Evolutionary conservation across 2,888 invertebrate species (phyloP).

Genomic region (Alentia gelatinosa): DNA sequence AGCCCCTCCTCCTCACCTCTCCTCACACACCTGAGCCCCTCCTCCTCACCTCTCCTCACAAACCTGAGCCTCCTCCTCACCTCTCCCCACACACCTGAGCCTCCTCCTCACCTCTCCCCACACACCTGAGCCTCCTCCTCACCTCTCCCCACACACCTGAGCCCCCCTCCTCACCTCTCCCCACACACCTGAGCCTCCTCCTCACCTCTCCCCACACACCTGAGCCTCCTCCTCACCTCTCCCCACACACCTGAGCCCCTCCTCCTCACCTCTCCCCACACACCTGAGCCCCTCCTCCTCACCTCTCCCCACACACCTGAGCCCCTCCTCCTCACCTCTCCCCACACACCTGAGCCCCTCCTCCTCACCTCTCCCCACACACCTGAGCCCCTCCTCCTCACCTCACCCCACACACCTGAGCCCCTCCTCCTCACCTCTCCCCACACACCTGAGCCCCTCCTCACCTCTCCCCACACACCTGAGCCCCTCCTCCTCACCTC

Average conservation of each 20-base stretch:
- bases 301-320: constrained; percentile 16
- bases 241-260: not conserved
- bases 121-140: not conserved
- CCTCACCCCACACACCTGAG: constrained; percentile 18
- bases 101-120: not conserved
- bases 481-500: not conserved
- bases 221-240: not conserved
- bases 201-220: not conserved
- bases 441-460: not conserved
- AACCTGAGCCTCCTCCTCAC: not conserved
- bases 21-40: not conserved
- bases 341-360: not conserved
- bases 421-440: not conserved
- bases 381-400: not conserved
- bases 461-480: not conserved
- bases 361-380: not conserved
- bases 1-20: not conserved
- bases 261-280: not conserved
- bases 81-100: not conserved
- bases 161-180: not conserved
- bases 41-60: not conserved
- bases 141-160: not conserved
- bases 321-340: not conserved
- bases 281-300: not conserved
- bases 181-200: not conserved